Evolutionary conservation across 2,888 invertebrate genomes (phyloP).

Genomic region (Drosophila pseudotakahashii): DNA sequence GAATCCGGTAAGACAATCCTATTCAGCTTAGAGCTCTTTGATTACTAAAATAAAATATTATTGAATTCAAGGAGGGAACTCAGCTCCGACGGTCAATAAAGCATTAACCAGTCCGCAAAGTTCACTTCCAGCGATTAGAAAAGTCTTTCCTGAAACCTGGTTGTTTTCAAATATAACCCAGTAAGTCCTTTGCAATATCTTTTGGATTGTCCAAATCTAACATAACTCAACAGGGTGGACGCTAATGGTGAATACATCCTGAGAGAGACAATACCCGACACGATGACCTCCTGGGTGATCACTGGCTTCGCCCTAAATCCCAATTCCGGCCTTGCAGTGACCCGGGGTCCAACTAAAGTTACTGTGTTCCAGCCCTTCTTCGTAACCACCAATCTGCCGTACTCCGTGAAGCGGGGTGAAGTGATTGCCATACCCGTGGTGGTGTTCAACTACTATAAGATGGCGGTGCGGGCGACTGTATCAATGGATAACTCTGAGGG

Average conservation of each 20-base stretch:
- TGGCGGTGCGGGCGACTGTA: constrained; percentile 91
- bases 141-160: constrained; percentile 34
- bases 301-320: constrained; percentile 93
- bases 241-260: constrained; percentile 57
- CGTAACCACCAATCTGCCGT: constrained; percentile 93
- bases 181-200: constrained; percentile 2
- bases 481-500: constrained; percentile 92
- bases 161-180: constrained; percentile 12
- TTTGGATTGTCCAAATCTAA: not conserved
- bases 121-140: constrained; percentile 6
- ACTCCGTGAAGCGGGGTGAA: constrained; percentile 95
- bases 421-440: constrained; percentile 94
- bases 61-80: not conserved
- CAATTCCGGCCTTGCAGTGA: constrained; percentile 90
- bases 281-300: constrained; percentile 93
- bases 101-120: constrained; percentile 43
- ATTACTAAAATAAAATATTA: not conserved
- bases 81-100: no score
- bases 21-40: not conserved
- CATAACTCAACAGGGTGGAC: constrained; percentile 59
- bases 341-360: constrained; percentile 88
- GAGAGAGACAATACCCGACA: constrained; percentile 89
- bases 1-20: not conserved
- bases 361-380: constrained; percentile 93
- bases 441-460: constrained; percentile 94